A percentile compares a stretch with the other conserved stretches of the same genome.
These are phyloP conservation scores for Globodera ellingtonae DNA, from an alignment of 1,140 invertebrate genomes.

Conservation along the genomic window DNA sequence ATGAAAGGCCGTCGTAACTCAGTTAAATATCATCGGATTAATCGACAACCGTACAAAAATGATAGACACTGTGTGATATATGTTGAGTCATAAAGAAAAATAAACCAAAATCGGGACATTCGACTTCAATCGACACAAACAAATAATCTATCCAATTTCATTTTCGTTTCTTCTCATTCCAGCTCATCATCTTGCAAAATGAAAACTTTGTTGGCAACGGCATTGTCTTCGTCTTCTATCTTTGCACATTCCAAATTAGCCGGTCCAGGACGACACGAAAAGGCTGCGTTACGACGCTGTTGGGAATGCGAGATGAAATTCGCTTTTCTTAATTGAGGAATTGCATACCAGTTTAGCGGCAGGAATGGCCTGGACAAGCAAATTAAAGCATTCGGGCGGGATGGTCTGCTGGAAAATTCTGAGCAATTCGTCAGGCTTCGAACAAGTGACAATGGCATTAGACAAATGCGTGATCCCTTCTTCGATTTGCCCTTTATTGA, in stretches of 20 bases:
- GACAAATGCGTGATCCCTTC: constrained; percentile 67
- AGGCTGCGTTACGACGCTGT: constrained; percentile 15
- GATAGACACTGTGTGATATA: no score
- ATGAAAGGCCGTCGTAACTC: no score
- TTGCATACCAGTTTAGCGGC: constrained; percentile 24
- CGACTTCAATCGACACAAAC: no score
- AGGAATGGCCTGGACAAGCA: constrained; percentile 32
- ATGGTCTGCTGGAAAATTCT: constrained; percentile 63
- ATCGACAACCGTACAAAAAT: no score
- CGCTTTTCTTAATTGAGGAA: not conserved
- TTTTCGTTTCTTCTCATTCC: not conserved
- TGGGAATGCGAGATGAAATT: not conserved
- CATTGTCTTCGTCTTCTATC: not conserved
- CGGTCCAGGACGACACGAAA: not conserved
- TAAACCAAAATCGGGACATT: not conserved
- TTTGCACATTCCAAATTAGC: constrained; percentile 5
- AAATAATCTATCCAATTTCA: no score
- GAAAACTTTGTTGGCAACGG: constrained; percentile 7
- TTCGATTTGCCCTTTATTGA: constrained; percentile 53
- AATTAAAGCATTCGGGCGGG: constrained; percentile 33
- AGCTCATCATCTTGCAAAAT: constrained; percentile 22
- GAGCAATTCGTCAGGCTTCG: constrained; percentile 67
- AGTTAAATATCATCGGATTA: not conserved
- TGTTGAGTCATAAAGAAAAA: not conserved
- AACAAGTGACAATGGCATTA: constrained; percentile 67